These are phyloP conservation scores for Patiria pectinifera DNA, from an alignment of 53 echinoderm and acorn worm species.

Conservation along the genomic window DNA sequence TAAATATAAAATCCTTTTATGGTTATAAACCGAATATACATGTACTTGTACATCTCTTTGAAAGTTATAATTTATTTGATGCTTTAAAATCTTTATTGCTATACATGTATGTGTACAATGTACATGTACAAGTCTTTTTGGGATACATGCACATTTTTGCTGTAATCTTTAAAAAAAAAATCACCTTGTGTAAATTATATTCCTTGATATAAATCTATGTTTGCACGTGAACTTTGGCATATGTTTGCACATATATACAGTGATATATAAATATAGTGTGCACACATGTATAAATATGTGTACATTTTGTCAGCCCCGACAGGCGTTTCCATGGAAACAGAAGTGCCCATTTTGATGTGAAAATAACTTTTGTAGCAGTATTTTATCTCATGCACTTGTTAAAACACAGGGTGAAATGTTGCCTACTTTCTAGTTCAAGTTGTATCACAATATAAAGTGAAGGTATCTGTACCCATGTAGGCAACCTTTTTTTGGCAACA, in stretches of 20 bases:
- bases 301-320: slow-evolving; percentile 26
- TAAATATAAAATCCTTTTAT: too few relatives aligned
- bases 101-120: background rate
- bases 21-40: too few relatives aligned
- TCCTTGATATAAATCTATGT: background rate
- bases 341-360: slow-evolving; percentile 44
- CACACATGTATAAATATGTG: background rate
- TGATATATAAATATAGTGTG: too few relatives aligned
- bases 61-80: too few relatives aligned
- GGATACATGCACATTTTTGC: background rate
- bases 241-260: background rate
- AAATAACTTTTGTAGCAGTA: background rate
- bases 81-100: background rate
- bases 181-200: background rate
- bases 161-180: background rate
- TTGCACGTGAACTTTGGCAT: background rate
- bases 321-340: background rate
- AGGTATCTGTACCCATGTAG: background rate
- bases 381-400: slow-evolving; percentile 16
- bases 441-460: slow-evolving; percentile 2
- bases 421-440: slow-evolving; percentile 10
- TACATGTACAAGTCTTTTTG: background rate
- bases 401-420: slow-evolving; percentile 24
- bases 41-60: too few relatives aligned
- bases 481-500: background rate